Percentiles rank a stretch among this genome's conserved stretches.
Conservation (phyloP, 2,113 vertebrate genomes). For the Corydoras sp. region DNA sequence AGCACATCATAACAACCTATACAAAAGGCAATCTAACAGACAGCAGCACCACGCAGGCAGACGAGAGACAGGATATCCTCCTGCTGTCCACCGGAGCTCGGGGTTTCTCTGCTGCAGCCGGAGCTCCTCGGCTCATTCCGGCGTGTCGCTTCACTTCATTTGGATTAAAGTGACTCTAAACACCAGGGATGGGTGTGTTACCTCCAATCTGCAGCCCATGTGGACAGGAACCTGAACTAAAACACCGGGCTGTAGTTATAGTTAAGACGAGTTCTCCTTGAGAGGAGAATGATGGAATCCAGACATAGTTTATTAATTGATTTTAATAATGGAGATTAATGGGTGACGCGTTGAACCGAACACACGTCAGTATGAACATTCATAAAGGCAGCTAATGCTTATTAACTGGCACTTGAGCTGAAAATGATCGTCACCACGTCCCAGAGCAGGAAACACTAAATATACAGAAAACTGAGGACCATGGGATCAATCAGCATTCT, state of each 20-base stretch:
- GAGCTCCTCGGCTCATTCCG: background rate
- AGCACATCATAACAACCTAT: conserved; percentile 5
- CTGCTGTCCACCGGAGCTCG: background rate
- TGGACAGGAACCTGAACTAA: background rate
- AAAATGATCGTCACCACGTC: too few species aligned
- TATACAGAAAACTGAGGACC: too few species aligned
- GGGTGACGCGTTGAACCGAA: too few species aligned
- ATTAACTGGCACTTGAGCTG: too few species aligned
- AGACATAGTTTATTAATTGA: too few species aligned
- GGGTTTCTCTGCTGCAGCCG: background rate
- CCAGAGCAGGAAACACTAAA: too few species aligned
- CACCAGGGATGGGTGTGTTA: background rate
- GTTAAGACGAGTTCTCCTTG: too few species aligned
- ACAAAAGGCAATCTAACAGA: background rate
- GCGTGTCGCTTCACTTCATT: background rate
- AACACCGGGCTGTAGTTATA: background rate
- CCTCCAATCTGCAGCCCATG: background rate
- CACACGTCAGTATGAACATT: too few species aligned
- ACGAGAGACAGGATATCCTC: background rate
- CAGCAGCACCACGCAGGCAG: background rate
- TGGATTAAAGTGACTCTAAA: background rate
- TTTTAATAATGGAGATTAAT: too few species aligned
- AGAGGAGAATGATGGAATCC: too few species aligned
- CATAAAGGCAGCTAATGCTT: too few species aligned
- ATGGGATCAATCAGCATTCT: too few species aligned